A percentile compares a stretch with the other conserved stretches of the same genome.
These are phyloP conservation scores for Scomber colias DNA, from an alignment of 2,113 vertebrate species.

Conservation along the genomic window DNA sequence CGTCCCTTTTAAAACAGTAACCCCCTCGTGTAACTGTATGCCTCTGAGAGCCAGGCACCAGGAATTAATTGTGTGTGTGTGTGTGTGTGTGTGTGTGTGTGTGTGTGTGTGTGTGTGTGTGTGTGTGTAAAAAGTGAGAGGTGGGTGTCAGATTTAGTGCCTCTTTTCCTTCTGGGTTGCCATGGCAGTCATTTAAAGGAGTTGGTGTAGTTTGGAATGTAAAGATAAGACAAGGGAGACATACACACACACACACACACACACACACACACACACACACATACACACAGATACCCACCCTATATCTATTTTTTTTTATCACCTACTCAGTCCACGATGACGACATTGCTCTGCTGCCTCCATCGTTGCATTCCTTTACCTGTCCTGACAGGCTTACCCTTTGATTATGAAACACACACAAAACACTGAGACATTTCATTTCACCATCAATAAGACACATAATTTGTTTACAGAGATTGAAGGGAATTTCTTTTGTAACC, in stretches of 20 bases:
- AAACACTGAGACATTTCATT: slow-evolving; percentile 39
- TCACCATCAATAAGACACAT: slow-evolving; percentile 31
- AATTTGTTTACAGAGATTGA: slow-evolving; percentile 46
- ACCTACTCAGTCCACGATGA: slow-evolving; percentile 49
- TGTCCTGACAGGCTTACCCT: slow-evolving; percentile 62
- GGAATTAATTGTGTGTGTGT: slow-evolving; percentile 59
- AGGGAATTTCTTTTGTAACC: slow-evolving; percentile 40
- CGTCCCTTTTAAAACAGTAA: slow-evolving; percentile 69
- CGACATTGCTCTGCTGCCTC: slow-evolving; percentile 49
- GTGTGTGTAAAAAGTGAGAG: slow-evolving; percentile 56
- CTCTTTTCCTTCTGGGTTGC: slow-evolving; percentile 67
- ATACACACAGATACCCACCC: slow-evolving; percentile 29
- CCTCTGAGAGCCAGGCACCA: slow-evolving; percentile 74
- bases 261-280: slow-evolving; percentile 16
- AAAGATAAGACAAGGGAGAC: slow-evolving; percentile 71
- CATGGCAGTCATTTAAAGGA: slow-evolving; percentile 67
- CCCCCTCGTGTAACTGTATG: slow-evolving; percentile 74
- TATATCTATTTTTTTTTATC: slow-evolving; percentile 43
- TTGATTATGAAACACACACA: slow-evolving; percentile 59
- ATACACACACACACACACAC: slow-evolving; percentile 19
- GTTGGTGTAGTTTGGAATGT: slow-evolving; percentile 75
- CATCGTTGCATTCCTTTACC: slow-evolving; percentile 68
- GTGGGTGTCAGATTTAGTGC: slow-evolving; percentile 70
- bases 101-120: slow-evolving; percentile 28
- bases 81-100: slow-evolving; percentile 39